Evolutionary conservation across 2,797 vertebrate genomes (phyloP), one percentile per base, ranked within the genome.

Genomic region (Sebastes umbrosus): DNA sequence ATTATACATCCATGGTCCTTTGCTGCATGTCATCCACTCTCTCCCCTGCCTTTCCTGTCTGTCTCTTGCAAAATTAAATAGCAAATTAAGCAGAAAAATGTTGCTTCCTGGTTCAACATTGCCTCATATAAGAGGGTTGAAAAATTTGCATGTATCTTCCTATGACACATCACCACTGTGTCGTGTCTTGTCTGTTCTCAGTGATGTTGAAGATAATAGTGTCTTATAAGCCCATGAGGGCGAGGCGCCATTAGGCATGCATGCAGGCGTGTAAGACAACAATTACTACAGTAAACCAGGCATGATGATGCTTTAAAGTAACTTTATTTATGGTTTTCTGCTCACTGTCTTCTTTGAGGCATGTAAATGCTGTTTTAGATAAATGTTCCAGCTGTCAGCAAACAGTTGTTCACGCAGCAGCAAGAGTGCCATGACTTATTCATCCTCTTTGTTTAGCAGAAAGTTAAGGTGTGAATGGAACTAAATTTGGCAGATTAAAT

Each of bases 221-320:
- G 62, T 66, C 13, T 60, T 1, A 64, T 59, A 50, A 60, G 22
- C 52, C 22, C 43, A 43, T 27, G 54, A 59, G 34, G 24, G 16
- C 52, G 10, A 0, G 3, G 57, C 4, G 4, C 59, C 32, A 66
- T 82, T 67, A 64, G 13, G 24, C 34, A 50, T 29, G 55, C 55
- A 43, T 63, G 60, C 5, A 60, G 73, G 76, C 14, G 0, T 67
- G 4, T 54, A 24, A 52, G 73, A 46, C 25, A 62, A 39, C 59
- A 12, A 27, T 80, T 62, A 63, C 25, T 58, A 36, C 62, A 64
- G 29, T 69, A 29, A 76, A 82, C 22, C 64, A 69, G 39, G 64
- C 72, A 58, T 52, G 22, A 55, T 8, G 22, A 76, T 67, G 24
- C 36, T 22, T 43, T 64, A 55, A 60, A 73, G 58, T 22, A 36